Evolutionary conservation across 2,113 vertebrate species (phyloP).

Genomic region (Falcunculus frontatus): DNA sequence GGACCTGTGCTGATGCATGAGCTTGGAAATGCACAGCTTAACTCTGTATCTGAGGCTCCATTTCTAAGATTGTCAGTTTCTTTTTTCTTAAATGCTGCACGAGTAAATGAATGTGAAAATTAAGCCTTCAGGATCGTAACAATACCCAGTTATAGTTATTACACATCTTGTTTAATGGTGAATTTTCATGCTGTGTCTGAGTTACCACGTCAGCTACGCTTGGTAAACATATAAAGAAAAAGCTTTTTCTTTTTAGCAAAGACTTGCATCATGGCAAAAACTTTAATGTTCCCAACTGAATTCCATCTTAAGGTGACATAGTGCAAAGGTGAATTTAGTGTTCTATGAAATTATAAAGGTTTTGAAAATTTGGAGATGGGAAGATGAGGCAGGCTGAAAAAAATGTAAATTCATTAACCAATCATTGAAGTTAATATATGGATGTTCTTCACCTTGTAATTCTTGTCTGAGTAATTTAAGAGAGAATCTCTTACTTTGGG

Average conservation of each 20-base stretch:
- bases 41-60: neutral
- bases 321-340: neutral
- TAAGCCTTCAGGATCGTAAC: rapidly evolving
- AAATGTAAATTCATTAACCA: neutral
- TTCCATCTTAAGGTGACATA: neutral
- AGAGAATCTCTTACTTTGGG: neutral
- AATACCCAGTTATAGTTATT: neutral
- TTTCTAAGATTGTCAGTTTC: neutral
- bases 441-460: neutral
- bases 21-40: neutral
- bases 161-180: neutral
- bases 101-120: neutral
- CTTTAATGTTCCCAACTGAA: neutral
- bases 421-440: neutral
- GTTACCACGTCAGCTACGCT: neutral
- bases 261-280: neutral
- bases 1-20: neutral
- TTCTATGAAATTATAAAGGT: neutral
- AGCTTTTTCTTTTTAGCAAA: neutral
- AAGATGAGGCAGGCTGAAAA: neutral
- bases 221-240: neutral
- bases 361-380: neutral
- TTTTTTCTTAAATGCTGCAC: neutral
- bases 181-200: neutral
- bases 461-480: neutral